Evolutionary conservation across 2,113 vertebrate genomes (phyloP), one percentile per base, ranked within the genome.

Genomic region (Leptobrachium ailaonicum): DNA sequence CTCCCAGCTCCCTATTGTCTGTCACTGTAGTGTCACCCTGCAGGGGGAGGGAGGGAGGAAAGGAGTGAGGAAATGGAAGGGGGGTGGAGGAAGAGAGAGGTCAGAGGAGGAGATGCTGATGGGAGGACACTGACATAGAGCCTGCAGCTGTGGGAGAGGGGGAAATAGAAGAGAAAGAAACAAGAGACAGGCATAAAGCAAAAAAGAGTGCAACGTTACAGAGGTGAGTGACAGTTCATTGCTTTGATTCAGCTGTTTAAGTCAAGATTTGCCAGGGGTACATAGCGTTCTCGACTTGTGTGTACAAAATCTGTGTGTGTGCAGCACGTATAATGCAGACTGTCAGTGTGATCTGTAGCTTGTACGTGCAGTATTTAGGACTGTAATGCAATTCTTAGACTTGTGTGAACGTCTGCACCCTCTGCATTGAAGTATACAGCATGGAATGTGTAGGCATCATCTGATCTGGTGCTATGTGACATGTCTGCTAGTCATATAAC

Each of bases 21-120:
- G 44, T 71, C 44, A 71, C 20, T 50, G 44, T 60, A 14, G 56
- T 71, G 44, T 71, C 76, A 79, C 76, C 76, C 76, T 56, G 71
- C 71, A 80, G 77, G 71, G 69, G 77, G 77, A 80, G 78, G 78
- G 73, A 74, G 78, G 71, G 71, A 67, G 77, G 71, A 80, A 80
- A 63, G 78, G 71, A 80, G 71, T 68, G 63, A 80, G 78, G 78
- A 80, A 80, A 66, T 74, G 78, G 63, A 79, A 80, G 78, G 77
- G 76, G 78, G 78, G 78, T 73, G 77, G 78, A 80, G 78, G 78
- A 80, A 80, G 53, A 80, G 78, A 80, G 78, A 74, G 78, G 78
- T 80, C 71, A 80, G 78, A 74, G 71, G 78, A 80, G 82, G 71
- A 73, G 76, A 78, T 63, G 73, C 69, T 67, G 75, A 77, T 68